These are phyloP conservation scores for Cygnus olor DNA, from an alignment of 2,797 vertebrate genomes.

Conservation along the genomic window DNA sequence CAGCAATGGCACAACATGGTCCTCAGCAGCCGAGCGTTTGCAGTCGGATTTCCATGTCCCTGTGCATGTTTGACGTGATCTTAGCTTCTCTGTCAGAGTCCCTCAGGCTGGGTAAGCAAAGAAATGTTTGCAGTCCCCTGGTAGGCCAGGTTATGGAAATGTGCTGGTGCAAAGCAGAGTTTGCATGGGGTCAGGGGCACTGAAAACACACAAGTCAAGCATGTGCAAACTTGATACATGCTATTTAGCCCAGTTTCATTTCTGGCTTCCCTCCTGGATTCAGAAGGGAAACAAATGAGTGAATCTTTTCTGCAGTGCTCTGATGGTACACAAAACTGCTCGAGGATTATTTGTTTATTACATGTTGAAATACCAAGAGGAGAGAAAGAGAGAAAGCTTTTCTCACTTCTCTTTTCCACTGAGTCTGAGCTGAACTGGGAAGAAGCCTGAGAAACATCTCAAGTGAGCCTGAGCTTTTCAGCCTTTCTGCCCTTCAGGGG, in stretches of 20 bases:
- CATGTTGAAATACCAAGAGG: slow-evolving; percentile 24
- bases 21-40: background rate
- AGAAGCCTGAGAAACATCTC: slow-evolving; percentile 32
- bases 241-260: slow-evolving; percentile 23
- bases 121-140: background rate
- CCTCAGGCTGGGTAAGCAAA: background rate
- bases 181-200: background rate
- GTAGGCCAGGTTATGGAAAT: background rate
- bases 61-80: fast-evolving
- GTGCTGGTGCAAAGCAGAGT: background rate
- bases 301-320: slow-evolving; percentile 1
- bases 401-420: background rate
- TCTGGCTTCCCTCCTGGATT: slow-evolving; percentile 16
- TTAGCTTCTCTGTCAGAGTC: background rate
- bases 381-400: slow-evolving; percentile 7
- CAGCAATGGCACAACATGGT: fast-evolving
- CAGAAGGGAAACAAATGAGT: slow-evolving; percentile 13
- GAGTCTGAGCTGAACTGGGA: slow-evolving; percentile 27
- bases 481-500: slow-evolving; percentile 1
- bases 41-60: background rate
- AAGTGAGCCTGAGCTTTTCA: slow-evolving; percentile 43
- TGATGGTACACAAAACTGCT: slow-evolving; percentile 6
- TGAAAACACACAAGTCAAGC: background rate
- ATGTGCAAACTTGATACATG: background rate
- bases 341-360: slow-evolving; percentile 61